Conservation (phyloP, 2,797 vertebrate genomes). For the Bothrops alternatus region DNA sequence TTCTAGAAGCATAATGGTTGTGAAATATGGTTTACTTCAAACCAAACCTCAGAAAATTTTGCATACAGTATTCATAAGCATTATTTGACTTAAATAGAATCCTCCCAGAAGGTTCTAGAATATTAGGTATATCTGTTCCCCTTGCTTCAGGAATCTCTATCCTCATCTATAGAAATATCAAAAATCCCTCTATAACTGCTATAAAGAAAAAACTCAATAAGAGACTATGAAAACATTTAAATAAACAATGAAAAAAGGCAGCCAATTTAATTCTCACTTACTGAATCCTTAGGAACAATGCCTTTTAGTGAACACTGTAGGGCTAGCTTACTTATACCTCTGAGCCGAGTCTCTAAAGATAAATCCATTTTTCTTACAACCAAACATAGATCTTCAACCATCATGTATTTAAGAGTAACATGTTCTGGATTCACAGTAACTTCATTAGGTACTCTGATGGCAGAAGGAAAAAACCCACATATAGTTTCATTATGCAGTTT, state of each 20-base stretch:
- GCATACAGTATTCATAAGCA: background rate
- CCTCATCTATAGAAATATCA: background rate
- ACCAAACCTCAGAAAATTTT: background rate
- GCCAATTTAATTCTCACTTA: constrained; percentile 58
- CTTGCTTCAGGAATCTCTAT: background rate
- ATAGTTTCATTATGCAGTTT: background rate
- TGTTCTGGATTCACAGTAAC: constrained; percentile 26
- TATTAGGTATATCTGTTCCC: background rate
- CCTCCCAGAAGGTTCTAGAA: background rate
- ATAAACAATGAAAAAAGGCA: background rate
- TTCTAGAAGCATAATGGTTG: background rate
- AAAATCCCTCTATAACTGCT: background rate
- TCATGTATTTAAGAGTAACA: constrained; percentile 26
- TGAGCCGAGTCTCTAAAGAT: constrained; percentile 56
- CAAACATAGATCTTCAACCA: constrained; percentile 57
- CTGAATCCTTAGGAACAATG: constrained; percentile 71
- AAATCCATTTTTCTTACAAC: constrained; percentile 66
- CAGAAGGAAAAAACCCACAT: constrained; percentile 28
- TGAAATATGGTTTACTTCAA: background rate
- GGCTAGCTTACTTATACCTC: constrained; percentile 67
- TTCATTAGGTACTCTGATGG: constrained; percentile 40
- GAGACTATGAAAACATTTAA: background rate
- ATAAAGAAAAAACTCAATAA: background rate
- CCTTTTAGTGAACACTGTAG: constrained; percentile 72
- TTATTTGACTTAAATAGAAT: background rate